Conservation (phyloP, 2,797 vertebrate species). For the Cygnus olor region DNA sequence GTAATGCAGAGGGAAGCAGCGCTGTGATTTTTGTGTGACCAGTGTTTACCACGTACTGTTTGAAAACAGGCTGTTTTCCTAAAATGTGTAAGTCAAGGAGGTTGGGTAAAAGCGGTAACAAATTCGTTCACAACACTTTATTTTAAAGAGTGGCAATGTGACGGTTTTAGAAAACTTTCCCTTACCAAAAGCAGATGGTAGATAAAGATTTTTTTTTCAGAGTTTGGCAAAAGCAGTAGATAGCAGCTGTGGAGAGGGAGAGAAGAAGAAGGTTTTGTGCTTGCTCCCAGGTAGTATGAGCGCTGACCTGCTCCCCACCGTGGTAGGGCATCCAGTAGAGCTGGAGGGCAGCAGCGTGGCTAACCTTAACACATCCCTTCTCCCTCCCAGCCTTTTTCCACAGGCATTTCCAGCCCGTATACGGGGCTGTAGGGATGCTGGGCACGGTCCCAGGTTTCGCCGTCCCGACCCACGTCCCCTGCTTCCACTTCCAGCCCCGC, state of each 20-base stretch:
- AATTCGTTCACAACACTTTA: not conserved
- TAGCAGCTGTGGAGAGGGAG: not conserved
- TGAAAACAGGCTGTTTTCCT: not conserved
- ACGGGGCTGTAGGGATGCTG: conserved; percentile 22
- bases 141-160: not conserved
- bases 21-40: not conserved
- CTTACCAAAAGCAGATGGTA: not conserved
- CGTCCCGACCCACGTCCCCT: not conserved
- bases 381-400: conserved; percentile 62
- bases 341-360: accelerated
- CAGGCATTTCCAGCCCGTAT: conserved; percentile 2
- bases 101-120: not conserved
- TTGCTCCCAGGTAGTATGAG: not conserved
- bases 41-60: accelerated
- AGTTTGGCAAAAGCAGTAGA: not conserved
- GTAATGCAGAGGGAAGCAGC: not conserved
- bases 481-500: conserved; percentile 79
- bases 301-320: not conserved
- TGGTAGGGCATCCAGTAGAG: not conserved
- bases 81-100: not conserved
- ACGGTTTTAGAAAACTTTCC: not conserved
- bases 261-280: not conserved
- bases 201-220: not conserved
- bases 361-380: not conserved
- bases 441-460: not conserved